Evolutionary conservation across 2,797 vertebrate genomes (phyloP), one percentile per base, ranked within the genome.

Genomic region (Cirrhinus molitorella): DNA sequence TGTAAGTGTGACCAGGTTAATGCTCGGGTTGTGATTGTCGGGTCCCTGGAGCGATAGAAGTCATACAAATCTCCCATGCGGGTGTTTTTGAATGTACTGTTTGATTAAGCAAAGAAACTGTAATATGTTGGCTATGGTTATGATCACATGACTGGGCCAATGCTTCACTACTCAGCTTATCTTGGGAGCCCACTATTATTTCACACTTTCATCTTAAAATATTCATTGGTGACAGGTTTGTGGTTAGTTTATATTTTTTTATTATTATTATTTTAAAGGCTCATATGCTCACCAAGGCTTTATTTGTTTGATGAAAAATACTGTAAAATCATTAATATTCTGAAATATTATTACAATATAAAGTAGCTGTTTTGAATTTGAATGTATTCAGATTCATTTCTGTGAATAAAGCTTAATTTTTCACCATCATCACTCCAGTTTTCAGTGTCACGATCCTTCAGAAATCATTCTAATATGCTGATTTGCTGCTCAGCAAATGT

Each of bases 1-100:
- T 61, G 23, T 21, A 51, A 67, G 47, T 75, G 40, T 25, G 49
- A 8, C 21, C 34, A 4, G 79, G 59, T 74, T 80, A 84, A 65
- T 65, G 47, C 9, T 3, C 14, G 7, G 37, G 12, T 12, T 72
- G 72, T 47, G 23, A 23, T 47, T 25, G n/a, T 31, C 9, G 4
- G 28, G 23, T 68, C 10, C 17, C 13, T 25, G 5, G 31, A 51
- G 17, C 9, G 1, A 66, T 3, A 51, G 21, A 79, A 51, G 51
- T 79, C 47, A 53, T 5, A 80, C 49, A 79, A 49, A 65, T 47
- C 5, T 8, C 31, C 2, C 47, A 67, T 10, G 19, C 5, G 11
- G 12, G 28, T 40, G 21, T 70, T 70, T 34, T 70, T 51, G 28
- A 49, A n/a, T 65, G 43, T 16, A 5, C 4, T 78, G 17, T 80